Percentiles rank a stretch among this genome's conserved stretches.
phyloP scores from a whole-genome alignment of 2,113 vertebrate genomes.

The Oreochromis spilurus region DNA sequence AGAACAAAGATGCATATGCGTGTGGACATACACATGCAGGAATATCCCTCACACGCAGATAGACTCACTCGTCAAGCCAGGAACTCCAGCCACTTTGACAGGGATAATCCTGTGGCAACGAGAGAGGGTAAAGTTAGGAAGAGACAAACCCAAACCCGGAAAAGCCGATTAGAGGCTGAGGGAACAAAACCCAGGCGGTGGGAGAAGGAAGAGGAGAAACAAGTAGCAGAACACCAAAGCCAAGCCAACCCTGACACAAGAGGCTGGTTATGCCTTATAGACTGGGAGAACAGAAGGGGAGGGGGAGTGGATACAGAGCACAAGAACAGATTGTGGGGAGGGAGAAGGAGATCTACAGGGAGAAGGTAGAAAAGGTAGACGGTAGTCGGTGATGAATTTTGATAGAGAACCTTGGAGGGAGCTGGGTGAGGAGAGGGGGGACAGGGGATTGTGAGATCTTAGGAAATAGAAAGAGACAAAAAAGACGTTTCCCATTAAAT shows the following conservation, averaged over 20 bases:
- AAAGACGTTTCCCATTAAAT: neutral
- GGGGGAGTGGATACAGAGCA: neutral
- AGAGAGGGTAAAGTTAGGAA: conserved; percentile 57
- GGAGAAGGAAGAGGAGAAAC: conserved; percentile 30
- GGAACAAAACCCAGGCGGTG: conserved; percentile 54
- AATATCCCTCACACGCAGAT: neutral
- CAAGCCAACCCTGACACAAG: conserved; percentile 54
- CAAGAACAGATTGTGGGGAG: conserved; percentile 1
- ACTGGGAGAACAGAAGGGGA: conserved; percentile 27
- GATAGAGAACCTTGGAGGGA: neutral
- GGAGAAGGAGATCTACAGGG: neutral
- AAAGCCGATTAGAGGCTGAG: conserved; percentile 67
- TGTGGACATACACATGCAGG: neutral
- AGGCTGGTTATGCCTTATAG: conserved; percentile 36
- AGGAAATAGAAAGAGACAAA: neutral
- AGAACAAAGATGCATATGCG: neutral
- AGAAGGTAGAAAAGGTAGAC: neutral
- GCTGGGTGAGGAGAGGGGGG: neutral
- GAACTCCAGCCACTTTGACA: conserved; percentile 52
- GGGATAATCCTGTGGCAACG: conserved; percentile 56
- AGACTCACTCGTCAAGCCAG: conserved; percentile 33
- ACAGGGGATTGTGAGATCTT: neutral
- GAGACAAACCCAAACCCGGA: conserved; percentile 60
- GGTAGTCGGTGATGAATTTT: neutral
- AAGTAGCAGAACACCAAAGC: conserved; percentile 34